phyloP scores from a whole-genome alignment of 2,113 vertebrate genomes.

The Neogobius melanostomus region DNA sequence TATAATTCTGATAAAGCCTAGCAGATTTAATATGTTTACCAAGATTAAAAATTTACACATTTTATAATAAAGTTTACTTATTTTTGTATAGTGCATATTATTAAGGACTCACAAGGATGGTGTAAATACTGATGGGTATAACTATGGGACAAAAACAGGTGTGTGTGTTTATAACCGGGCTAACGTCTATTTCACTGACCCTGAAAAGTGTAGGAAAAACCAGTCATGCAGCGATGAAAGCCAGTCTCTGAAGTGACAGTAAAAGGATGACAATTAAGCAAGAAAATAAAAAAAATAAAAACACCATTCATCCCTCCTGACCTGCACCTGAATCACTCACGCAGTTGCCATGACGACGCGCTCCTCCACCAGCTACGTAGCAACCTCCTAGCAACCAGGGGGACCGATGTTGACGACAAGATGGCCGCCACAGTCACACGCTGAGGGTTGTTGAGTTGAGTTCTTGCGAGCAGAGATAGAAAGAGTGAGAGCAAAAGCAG shows the following conservation, averaged over 20 bases:
- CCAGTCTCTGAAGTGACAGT: conserved; percentile 18
- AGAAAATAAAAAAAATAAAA: conserved; percentile 25
- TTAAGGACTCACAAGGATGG: no score
- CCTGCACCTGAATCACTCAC: conserved; percentile 72
- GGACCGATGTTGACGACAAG: conserved; percentile 33
- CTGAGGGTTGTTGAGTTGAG: conserved; percentile 28
- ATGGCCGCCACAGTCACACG: conserved; percentile 18
- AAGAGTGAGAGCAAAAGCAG: conserved; percentile 33
- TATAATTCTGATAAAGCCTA: no score
- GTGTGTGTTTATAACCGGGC: no score
- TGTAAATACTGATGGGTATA: no score
- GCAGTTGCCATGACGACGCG: conserved; percentile 75
- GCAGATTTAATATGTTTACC: no score
- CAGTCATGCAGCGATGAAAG: not conserved
- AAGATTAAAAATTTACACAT: no score
- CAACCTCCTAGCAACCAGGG: conserved; percentile 75
- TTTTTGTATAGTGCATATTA: no score
- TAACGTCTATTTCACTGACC: not conserved
- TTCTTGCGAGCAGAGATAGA: conserved; percentile 4
- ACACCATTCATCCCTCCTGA: conserved; percentile 54
- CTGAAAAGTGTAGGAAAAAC: not conserved
- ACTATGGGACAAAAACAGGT: no score
- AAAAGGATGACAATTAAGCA: not conserved
- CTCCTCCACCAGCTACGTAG: conserved; percentile 73
- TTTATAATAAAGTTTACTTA: no score